Evolutionary conservation across 2,113 vertebrate genomes (phyloP).

Genomic region (Asarcornis scutulata): DNA sequence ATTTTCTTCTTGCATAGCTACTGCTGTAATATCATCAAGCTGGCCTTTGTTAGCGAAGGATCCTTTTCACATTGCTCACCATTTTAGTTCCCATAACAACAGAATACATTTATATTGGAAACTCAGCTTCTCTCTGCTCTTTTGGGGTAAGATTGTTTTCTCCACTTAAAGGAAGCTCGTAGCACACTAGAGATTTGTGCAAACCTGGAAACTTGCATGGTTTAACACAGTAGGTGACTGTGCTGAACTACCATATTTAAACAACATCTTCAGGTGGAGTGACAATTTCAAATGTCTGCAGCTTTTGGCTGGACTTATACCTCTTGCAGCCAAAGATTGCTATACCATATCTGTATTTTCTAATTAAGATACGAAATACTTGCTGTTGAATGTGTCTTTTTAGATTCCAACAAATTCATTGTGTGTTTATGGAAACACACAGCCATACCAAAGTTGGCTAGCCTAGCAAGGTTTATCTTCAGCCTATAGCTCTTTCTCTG

Average conservation of each 20-base stretch:
- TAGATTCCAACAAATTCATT: slow-evolving; percentile 65
- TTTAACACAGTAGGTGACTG: not conserved
- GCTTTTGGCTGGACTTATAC: not conserved
- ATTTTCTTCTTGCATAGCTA: not conserved
- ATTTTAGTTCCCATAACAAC: slow-evolving; percentile 70
- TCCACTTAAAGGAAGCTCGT: not conserved
- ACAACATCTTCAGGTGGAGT: not conserved
- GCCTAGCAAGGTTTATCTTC: slow-evolving; percentile 80
- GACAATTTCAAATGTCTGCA: not conserved
- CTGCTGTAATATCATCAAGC: not conserved
- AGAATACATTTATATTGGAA: slow-evolving; percentile 27
- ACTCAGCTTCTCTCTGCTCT: not conserved
- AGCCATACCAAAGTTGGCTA: slow-evolving; percentile 71
- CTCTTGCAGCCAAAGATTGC: not conserved
- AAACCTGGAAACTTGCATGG: not conserved
- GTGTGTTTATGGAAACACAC: slow-evolving; percentile 63
- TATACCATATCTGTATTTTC: slow-evolving; percentile 25
- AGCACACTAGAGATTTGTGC: not conserved
- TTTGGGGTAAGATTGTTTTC: not conserved
- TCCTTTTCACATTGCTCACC: not conserved
- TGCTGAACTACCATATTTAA: not conserved
- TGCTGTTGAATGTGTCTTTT: slow-evolving; percentile 46
- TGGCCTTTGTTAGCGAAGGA: not conserved
- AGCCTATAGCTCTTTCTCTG: slow-evolving; percentile 80
- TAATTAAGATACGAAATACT: slow-evolving; percentile 68